A percentile compares a stretch with the other conserved stretches of the same genome.
Conservation (phyloP, 2,888 invertebrate species). For the Chalcosyrphus nemorum region DNA sequence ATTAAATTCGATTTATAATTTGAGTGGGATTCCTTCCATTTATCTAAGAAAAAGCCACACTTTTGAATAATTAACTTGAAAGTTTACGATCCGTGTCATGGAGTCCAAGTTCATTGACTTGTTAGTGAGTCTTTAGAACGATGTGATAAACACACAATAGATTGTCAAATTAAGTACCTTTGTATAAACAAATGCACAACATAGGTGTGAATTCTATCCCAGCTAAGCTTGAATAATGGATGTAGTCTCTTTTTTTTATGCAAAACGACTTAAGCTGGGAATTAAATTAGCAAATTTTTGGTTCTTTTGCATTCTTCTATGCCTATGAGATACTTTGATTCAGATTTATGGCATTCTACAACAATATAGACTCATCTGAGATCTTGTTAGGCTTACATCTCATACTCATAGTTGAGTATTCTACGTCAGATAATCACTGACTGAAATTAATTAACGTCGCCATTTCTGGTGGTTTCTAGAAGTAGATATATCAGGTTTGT, state of each 20-base stretch:
- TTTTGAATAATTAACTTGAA: no score
- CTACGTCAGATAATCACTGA: no score
- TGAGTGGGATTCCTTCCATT: not conserved
- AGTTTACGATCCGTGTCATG: not conserved
- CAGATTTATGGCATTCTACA: no score
- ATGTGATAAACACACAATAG: not conserved
- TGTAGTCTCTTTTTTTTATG: not conserved
- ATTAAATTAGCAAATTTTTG: not conserved
- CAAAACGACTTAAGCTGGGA: not conserved
- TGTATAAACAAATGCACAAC: not conserved
- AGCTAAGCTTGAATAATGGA: not conserved
- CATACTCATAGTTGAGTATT: no score
- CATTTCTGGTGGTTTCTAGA: no score
- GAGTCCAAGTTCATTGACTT: conserved; percentile 9
- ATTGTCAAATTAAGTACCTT: conserved; percentile 20
- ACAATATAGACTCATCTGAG: no score
- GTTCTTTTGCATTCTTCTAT: not conserved
- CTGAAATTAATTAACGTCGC: no score
- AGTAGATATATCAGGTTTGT: no score
- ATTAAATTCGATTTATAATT: not conserved
- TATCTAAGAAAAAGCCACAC: not conserved
- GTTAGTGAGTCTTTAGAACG: not conserved
- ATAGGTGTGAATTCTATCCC: not conserved
- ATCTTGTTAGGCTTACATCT: no score
- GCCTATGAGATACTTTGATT: no score